Evolutionary conservation across 2,113 vertebrate genomes (phyloP), one percentile per base, ranked within the genome.

Genomic region (Lepus europaeus): DNA sequence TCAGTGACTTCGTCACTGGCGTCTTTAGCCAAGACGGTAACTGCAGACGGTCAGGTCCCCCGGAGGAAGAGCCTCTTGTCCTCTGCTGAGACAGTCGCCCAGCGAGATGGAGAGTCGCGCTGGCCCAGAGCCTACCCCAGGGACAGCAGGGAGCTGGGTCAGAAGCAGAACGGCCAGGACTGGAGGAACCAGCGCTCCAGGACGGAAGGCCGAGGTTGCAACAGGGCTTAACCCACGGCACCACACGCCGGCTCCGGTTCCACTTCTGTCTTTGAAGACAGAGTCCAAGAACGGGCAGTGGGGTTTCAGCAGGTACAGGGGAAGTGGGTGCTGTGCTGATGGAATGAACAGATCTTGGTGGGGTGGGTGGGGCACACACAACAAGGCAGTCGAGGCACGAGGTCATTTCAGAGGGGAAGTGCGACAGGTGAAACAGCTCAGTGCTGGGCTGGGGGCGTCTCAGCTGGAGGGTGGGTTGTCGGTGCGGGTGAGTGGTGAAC

Each of bases 1-100:
- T 90, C 64, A 13, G 39, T 70, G 84, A 61, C 84, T 80, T 59
- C 63, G 87, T 87, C 85, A 51, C 68, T 61, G 69, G 72, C 69
- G 25, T 94, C 68, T 81, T 90, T 72, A 90, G 73, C 82, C 74
- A 66, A 10, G 7, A 25, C 20, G 64, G n/a, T 83, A 36, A 89
- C 78, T 90, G 64, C 70, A 31, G 69, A 12, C 49, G 74, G 33
- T 19, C 63, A 0, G 10, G 36, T 77, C 78, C 10, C 49, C 13
- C 80, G 17, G 70, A 36, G 84, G 51, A 49, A 72, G 59, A 70
- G 33, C 51, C 29, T 9, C 19, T 17, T n/a, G 56, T 56, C 56
- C 49, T 74, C 49, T 76, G 33, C 25, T 20, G 86, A 79, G 49
- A 72, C 0, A 17, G 68, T 68, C 2, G 0, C 12, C 25, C 72